phyloP scores from a whole-genome alignment of 2,113 vertebrate genomes.

The Aldabrachelys gigantea region DNA sequence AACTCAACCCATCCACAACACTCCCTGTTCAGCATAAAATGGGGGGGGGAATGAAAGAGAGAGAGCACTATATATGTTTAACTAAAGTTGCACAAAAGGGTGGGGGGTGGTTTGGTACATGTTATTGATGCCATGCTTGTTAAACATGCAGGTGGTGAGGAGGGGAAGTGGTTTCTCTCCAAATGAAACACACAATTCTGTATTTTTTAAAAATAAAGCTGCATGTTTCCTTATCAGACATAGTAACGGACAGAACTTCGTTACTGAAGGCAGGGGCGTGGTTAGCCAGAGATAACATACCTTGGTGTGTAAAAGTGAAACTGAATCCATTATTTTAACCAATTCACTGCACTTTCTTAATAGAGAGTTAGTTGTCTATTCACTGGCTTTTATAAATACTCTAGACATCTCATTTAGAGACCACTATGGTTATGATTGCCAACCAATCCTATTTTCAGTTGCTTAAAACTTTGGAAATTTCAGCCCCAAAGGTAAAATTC shows the following conservation, averaged over 20 bases:
- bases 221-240: not conserved
- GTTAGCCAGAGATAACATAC: not conserved
- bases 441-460: not conserved
- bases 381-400: not conserved
- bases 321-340: not conserved
- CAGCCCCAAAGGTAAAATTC: no score
- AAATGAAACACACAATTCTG: not conserved
- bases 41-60: not conserved
- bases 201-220: not conserved
- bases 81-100: not conserved
- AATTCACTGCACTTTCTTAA: not conserved
- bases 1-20: not conserved
- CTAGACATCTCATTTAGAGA: not conserved
- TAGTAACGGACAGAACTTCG: not conserved
- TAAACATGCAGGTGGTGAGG: not conserved
- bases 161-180: not conserved
- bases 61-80: not conserved
- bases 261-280: not conserved
- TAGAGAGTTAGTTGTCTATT: not conserved
- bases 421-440: not conserved
- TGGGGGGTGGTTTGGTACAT: not conserved
- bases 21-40: accelerated
- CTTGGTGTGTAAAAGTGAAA: not conserved
- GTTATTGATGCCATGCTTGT: not conserved
- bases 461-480: not conserved